phyloP scores from a whole-genome alignment of 2,113 vertebrate species.

The Bagarius yarrelli region DNA sequence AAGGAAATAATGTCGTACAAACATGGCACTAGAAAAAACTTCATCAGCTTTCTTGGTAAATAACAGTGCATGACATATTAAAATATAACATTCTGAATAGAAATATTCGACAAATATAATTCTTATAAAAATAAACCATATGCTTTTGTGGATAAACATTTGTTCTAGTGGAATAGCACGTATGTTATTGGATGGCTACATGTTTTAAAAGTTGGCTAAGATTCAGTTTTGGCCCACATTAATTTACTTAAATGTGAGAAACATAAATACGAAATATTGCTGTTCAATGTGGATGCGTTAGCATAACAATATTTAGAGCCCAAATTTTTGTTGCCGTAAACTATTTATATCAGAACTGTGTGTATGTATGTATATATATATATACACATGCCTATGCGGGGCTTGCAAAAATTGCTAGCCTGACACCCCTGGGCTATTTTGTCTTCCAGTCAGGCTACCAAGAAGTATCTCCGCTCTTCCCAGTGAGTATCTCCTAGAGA shows the following conservation, averaged over 20 bases:
- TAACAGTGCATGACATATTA: background rate
- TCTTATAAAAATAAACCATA: background rate
- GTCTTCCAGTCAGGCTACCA: no score
- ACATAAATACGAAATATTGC: background rate
- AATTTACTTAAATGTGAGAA: slow-evolving; percentile 1
- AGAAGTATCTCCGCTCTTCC: no score
- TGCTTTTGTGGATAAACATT: background rate
- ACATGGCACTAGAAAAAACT: background rate
- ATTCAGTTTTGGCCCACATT: background rate
- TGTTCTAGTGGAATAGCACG: background rate
- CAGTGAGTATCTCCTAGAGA: no score
- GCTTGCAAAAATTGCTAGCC: no score
- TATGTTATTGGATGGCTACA: background rate
- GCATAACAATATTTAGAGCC: background rate
- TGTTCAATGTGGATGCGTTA: background rate
- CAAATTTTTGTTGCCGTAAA: background rate
- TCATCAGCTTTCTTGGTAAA: background rate
- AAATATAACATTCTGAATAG: background rate
- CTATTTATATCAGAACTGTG: background rate
- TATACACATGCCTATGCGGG: no score
- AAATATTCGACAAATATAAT: background rate
- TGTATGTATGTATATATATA: background rate
- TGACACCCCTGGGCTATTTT: no score
- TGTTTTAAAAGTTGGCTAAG: background rate
- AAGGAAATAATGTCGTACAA: background rate